These are phyloP conservation scores for Pteromalus puparum DNA, from an alignment of 1,140 invertebrate genomes.

Conservation along the genomic window DNA sequence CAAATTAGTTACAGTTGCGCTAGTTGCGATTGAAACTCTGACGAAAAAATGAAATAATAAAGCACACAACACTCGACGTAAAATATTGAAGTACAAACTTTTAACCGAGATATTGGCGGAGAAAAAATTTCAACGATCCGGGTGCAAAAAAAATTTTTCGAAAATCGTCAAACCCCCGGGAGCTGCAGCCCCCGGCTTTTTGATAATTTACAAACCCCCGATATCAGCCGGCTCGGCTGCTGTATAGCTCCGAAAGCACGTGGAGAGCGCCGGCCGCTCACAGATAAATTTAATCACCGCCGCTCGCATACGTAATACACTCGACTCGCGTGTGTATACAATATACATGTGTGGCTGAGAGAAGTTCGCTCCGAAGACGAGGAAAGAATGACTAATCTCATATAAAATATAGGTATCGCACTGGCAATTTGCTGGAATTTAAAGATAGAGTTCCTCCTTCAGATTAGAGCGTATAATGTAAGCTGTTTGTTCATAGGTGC, in stretches of 20 bases:
- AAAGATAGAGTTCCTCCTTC: too few species aligned
- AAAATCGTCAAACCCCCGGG: background rate
- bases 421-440: too few species aligned
- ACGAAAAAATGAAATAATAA: too few species aligned
- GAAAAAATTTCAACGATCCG: background rate
- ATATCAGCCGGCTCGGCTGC: background rate
- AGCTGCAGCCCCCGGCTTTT: background rate
- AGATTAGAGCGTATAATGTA: too few species aligned
- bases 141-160: background rate
- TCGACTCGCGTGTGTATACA: background rate
- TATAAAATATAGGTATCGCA: background rate
- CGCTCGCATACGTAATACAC: background rate
- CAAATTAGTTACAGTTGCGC: too few species aligned
- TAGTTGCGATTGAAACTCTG: too few species aligned
- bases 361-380: too few species aligned
- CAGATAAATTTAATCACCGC: slow-evolving; percentile 37
- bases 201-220: background rate
- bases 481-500: too few species aligned
- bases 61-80: background rate
- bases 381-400: background rate
- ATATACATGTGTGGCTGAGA: too few species aligned
- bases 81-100: background rate
- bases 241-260: slow-evolving; percentile 12
- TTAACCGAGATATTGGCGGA: background rate
- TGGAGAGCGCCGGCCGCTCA: slow-evolving; percentile 13